A percentile compares a stretch with the other conserved stretches of the same genome.
These are phyloP conservation scores for Gobiocypris rarus DNA, from an alignment of 2,113 vertebrate genomes.

Conservation along the genomic window DNA sequence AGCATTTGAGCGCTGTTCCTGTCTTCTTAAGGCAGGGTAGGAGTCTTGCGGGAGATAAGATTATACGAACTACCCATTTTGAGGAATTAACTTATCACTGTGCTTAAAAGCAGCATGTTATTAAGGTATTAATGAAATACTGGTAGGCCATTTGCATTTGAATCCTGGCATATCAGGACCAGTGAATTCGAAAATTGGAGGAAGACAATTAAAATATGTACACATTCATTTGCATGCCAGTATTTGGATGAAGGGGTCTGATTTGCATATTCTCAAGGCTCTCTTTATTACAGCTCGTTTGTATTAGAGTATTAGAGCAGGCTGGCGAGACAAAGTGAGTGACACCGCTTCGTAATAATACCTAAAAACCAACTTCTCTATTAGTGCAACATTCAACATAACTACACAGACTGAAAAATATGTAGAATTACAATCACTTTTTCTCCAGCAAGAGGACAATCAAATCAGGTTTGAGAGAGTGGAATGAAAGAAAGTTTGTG, in stretches of 20 bases:
- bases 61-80: constrained; percentile 40
- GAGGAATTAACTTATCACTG: constrained; percentile 41
- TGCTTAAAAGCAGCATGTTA: constrained; percentile 47
- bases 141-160: constrained; percentile 37
- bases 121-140: constrained; percentile 48
- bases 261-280: constrained; percentile 26
- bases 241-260: constrained; percentile 1
- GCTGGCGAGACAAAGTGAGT: background rate
- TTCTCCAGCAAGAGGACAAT: background rate
- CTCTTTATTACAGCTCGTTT: constrained; percentile 14
- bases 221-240: constrained; percentile 13
- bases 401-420: background rate
- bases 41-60: constrained; percentile 44
- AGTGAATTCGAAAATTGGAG: constrained; percentile 18
- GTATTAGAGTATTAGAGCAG: constrained; percentile 6
- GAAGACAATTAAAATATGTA: constrained; percentile 43
- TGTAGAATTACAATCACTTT: background rate
- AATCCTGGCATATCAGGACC: constrained; percentile 29
- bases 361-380: background rate
- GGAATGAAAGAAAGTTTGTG: background rate
- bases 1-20: constrained; percentile 17
- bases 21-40: constrained; percentile 9
- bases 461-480: background rate
- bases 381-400: background rate
- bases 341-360: background rate